These are phyloP conservation scores for Ichneumoninae sp. DNA, from an alignment of 2,888 invertebrate genomes.

Conservation along the genomic window DNA sequence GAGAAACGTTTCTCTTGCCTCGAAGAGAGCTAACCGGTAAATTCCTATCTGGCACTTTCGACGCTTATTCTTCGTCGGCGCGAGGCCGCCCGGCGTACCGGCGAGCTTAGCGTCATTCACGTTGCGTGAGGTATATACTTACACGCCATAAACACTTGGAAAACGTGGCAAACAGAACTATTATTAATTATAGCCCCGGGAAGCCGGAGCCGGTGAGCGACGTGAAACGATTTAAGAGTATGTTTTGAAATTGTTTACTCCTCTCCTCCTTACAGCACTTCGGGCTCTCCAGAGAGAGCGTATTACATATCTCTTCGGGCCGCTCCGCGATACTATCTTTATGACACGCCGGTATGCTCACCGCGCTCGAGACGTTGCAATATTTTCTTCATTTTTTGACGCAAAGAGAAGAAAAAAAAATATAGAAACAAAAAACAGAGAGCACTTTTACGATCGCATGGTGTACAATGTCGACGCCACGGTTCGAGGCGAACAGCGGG, in stretches of 20 bases:
- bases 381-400: slow-evolving; percentile 49
- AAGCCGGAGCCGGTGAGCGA: slow-evolving; percentile 58
- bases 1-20: slow-evolving; percentile 45
- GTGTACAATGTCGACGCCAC: slow-evolving; percentile 19
- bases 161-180: slow-evolving; percentile 62
- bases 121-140: slow-evolving; percentile 58
- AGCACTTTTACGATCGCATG: slow-evolving; percentile 36
- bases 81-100: not conserved
- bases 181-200: slow-evolving; percentile 66
- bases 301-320: slow-evolving; percentile 47
- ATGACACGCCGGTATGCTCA: slow-evolving; percentile 31
- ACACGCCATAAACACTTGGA: slow-evolving; percentile 65
- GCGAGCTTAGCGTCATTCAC: slow-evolving; percentile 38
- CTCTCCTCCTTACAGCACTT: slow-evolving; percentile 38
- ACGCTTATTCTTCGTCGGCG: slow-evolving; percentile 14
- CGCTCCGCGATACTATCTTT: slow-evolving; percentile 56
- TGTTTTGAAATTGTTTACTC: slow-evolving; percentile 65
- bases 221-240: slow-evolving; percentile 65
- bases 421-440: not conserved
- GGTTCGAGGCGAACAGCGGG: not conserved
- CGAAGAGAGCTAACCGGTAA: slow-evolving; percentile 36
- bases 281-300: not conserved
- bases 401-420: slow-evolving; percentile 8
- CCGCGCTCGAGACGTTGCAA: slow-evolving; percentile 41
- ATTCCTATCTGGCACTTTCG: slow-evolving; percentile 47